These are phyloP conservation scores for Spisula solida DNA, from an alignment of 2,888 invertebrate genomes.

Conservation along the genomic window DNA sequence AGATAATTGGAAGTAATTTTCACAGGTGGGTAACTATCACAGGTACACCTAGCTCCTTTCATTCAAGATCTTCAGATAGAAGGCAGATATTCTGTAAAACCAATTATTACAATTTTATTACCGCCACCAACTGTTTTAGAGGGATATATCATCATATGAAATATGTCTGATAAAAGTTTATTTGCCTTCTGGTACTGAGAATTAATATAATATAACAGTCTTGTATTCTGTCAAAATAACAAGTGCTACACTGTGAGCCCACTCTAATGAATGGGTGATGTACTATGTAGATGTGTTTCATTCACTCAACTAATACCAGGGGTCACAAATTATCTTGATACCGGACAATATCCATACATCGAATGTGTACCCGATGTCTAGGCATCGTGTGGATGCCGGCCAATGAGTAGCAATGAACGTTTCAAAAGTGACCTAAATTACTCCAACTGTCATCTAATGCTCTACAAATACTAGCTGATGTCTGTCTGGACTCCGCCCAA, in stretches of 20 bases:
- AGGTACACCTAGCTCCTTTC: slow-evolving; percentile 16
- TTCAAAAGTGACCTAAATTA: too few relatives aligned
- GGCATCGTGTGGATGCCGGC: too few relatives aligned
- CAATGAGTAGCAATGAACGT: too few relatives aligned
- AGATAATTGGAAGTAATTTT: slow-evolving; percentile 43
- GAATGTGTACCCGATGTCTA: too few relatives aligned
- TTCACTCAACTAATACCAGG: too few relatives aligned
- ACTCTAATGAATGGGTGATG: too few relatives aligned
- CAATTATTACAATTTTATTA: slow-evolving; percentile 12
- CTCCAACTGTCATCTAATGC: too few relatives aligned
- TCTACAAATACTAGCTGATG: too few relatives aligned
- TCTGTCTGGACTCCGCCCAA: too few relatives aligned
- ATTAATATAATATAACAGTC: neutral
- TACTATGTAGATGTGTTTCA: too few relatives aligned
- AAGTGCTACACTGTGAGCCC: neutral
- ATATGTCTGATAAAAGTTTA: neutral
- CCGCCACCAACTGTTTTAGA: slow-evolving; percentile 6
- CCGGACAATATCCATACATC: too few relatives aligned
- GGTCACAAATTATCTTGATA: too few relatives aligned
- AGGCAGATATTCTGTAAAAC: neutral
- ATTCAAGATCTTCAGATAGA: slow-evolving; percentile 13
- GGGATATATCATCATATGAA: neutral
- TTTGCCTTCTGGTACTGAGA: neutral
- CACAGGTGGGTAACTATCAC: slow-evolving; percentile 44
- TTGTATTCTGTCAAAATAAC: neutral